A percentile compares a stretch with the other conserved stretches of the same genome.
Conservation (phyloP, 2,888 invertebrate species). For the Isotomurus palustris region DNA sequence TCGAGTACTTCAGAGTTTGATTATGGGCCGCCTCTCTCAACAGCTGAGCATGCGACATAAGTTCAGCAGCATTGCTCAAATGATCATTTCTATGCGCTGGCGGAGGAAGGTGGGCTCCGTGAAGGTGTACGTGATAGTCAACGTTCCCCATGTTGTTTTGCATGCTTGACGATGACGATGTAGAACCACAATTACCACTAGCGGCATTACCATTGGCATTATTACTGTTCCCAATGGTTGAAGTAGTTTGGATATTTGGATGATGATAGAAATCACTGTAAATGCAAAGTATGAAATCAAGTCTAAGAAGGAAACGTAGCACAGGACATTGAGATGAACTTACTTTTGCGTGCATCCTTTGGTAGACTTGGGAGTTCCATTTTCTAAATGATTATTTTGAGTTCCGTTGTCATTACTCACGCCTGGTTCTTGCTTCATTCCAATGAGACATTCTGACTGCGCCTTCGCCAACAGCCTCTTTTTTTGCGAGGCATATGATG, state of each 20-base stretch:
- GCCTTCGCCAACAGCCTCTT: slow-evolving; percentile 82
- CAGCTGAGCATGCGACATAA: slow-evolving; percentile 54
- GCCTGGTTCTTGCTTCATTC: slow-evolving; percentile 46
- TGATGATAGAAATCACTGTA: slow-evolving; percentile 34
- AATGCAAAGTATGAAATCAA: slow-evolving; percentile 1
- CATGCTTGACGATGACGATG: slow-evolving; percentile 29
- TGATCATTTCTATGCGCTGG: slow-evolving; percentile 43
- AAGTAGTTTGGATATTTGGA: too few relatives aligned
- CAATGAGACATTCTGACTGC: slow-evolving; percentile 62
- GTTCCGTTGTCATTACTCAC: slow-evolving; percentile 22
- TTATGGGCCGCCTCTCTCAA: slow-evolving; percentile 43
- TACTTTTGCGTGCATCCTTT: too few relatives aligned
- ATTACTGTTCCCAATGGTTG: slow-evolving; percentile 16
- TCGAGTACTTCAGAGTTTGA: slow-evolving; percentile 38
- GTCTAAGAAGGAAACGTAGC: too few relatives aligned
- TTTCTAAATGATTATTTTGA: slow-evolving; percentile 14
- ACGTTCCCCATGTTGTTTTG: slow-evolving; percentile 19
- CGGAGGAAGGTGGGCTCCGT: slow-evolving; percentile 34
- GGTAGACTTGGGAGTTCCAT: slow-evolving; percentile 28
- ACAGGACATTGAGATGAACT: too few relatives aligned
- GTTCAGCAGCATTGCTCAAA: slow-evolving; percentile 51
- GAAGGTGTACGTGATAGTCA: slow-evolving; percentile 36
- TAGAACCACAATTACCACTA: slow-evolving; percentile 17
- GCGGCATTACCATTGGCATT: slow-evolving; percentile 22
- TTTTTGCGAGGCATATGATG: slow-evolving; percentile 64